A percentile compares a stretch with the other conserved stretches of the same genome.
These are phyloP conservation scores for Oreochromis grahami DNA, from an alignment of 2,797 vertebrate genomes.

Conservation along the genomic window DNA sequence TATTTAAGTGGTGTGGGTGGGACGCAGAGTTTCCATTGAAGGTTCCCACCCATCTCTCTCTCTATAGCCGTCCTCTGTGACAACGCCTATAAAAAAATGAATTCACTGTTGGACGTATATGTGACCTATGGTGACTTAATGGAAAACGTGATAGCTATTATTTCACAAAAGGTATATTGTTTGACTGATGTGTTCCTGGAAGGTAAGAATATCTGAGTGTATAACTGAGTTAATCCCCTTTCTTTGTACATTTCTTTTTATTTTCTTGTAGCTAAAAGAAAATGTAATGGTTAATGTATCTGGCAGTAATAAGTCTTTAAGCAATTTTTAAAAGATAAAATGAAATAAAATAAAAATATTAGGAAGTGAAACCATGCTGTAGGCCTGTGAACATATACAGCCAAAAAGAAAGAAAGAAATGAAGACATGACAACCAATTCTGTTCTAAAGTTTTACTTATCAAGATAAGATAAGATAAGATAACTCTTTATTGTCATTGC, in stretches of 20 bases:
- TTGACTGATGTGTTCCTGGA: not conserved
- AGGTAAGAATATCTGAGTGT: not conserved
- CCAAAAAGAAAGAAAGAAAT: not conserved
- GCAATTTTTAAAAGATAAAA: not conserved
- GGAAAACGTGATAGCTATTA: constrained; percentile 15
- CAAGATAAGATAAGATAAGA: not conserved
- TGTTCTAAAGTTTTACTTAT: not conserved
- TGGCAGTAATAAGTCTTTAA: not conserved
- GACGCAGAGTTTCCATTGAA: constrained; percentile 53
- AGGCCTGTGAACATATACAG: not conserved
- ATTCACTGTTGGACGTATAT: not conserved
- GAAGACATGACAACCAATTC: not conserved
- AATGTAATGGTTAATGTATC: not conserved
- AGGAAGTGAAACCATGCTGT: not conserved
- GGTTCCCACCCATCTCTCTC: constrained; percentile 11
- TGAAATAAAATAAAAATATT: not conserved
- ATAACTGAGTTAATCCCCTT: not conserved
- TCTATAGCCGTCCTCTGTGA: not conserved
- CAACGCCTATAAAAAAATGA: not conserved
- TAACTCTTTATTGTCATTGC: not conserved
- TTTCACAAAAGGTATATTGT: not conserved
- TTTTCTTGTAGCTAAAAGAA: not conserved
- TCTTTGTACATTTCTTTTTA: not conserved
- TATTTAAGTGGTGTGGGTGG: constrained; percentile 51
- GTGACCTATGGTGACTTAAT: not conserved